These are phyloP conservation scores for Strix uralensis DNA, from an alignment of 2,113 vertebrate genomes.

Conservation along the genomic window DNA sequence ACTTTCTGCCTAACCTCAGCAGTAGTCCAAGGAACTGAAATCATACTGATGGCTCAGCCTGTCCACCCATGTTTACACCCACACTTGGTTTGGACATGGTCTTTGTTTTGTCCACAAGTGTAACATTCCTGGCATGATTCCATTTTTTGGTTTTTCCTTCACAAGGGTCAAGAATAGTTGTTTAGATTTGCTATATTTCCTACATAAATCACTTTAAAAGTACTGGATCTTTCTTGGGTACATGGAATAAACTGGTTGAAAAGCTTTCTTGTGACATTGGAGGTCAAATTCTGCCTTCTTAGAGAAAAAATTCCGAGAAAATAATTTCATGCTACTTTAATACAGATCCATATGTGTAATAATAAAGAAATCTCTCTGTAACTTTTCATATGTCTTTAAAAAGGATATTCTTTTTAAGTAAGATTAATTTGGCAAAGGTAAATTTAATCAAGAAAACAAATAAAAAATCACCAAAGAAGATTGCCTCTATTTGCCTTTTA, in stretches of 20 bases:
- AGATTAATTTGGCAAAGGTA: neutral
- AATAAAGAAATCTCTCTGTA: neutral
- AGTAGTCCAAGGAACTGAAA: neutral
- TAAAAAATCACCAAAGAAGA: neutral
- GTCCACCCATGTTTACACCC: rapidly evolving
- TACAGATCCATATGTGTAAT: neutral
- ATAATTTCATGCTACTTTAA: neutral
- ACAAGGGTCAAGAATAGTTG: neutral
- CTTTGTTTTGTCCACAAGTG: neutral
- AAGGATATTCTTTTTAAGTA: neutral
- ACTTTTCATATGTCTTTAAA: neutral
- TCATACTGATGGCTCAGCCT: rapidly evolving
- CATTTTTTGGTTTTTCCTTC: neutral
- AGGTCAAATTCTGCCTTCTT: neutral
- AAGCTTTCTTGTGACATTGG: neutral
- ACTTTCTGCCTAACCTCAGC: neutral
- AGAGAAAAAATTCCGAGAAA: neutral
- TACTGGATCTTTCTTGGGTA: neutral
- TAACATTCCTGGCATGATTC: neutral
- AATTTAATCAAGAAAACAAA: neutral
- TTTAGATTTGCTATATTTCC: neutral
- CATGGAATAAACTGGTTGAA: neutral
- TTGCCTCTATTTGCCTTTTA: neutral
- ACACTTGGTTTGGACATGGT: neutral
- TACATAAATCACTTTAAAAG: neutral